Evolutionary conservation across 2,797 vertebrate genomes (phyloP), one percentile per base, ranked within the genome.

Genomic region (Mus spretus): DNA sequence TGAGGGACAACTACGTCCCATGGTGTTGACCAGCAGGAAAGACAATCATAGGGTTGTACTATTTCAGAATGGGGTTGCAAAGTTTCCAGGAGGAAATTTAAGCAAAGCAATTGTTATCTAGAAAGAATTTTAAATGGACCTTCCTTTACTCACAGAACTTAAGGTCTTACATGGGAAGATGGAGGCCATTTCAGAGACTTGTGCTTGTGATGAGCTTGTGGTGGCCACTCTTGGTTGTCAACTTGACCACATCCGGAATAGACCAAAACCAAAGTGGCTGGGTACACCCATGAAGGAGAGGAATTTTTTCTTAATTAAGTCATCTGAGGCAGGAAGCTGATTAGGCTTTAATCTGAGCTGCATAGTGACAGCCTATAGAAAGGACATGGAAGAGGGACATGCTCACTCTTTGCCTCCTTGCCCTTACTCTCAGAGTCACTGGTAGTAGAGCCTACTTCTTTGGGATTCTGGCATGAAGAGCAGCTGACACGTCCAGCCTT

Each of bases 31-130:
- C 72, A 75, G 40, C 47, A 78, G 14, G n/a, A 86, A 82, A 65
- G 93, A 83, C n/a, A 90, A 89, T 22, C 44, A n/a, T 15, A 67
- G 4, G 85, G 50, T 6, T 87, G 3, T 55, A 81, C 85, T 90
- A 72, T 90, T 95, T 96, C 75, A 92, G 84, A 96, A 77, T 59
- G 79, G 61, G 84, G 47, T 92, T 96, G 24, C 63, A 59, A n/a
- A 91, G 17, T 90, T 93, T 90, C 59, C 1, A 70, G 82, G 19
- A 47, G 11, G 8, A 2, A 44, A 79, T 20, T 34, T 74, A 26
- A 96, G 15, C 78, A 84, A 84, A 14, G 59, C 88, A 95, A 82
- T 75, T 90, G 74, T 81, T n/a, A 91, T 93, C 70, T 90, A 14
- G 72, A 31, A 87, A 92, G 53, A 19, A 90, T 78, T 96, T 90